These are phyloP conservation scores for Meriones unguiculatus DNA, from an alignment of 2,113 vertebrate genomes.

Conservation along the genomic window DNA sequence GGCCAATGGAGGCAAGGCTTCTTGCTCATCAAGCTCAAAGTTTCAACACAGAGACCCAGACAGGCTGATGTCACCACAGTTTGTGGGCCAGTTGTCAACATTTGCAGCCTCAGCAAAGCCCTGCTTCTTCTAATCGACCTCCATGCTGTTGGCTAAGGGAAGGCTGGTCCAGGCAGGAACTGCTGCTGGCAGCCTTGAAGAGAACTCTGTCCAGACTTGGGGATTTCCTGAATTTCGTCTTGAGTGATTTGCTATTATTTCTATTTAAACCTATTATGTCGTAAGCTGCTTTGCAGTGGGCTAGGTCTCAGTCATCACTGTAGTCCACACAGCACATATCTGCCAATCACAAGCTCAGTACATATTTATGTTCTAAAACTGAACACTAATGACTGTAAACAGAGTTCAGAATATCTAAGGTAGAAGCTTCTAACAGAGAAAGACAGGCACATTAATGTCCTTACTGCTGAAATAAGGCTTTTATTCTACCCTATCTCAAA, in stretches of 20 bases:
- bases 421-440: not conserved
- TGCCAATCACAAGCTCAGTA: not conserved
- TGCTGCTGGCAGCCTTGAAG: not conserved
- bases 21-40: not conserved
- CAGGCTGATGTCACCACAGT: not conserved
- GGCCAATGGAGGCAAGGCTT: not conserved
- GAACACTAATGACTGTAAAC: not conserved
- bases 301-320: not conserved
- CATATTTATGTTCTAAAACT: not conserved
- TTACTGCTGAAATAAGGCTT: not conserved
- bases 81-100: not conserved
- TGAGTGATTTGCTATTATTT: not conserved
- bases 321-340: not conserved
- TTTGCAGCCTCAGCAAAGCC: not conserved
- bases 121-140: not conserved
- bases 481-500: not conserved
- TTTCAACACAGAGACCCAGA: not conserved
- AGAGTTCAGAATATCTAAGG: not conserved
- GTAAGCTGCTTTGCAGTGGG: not conserved
- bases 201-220: not conserved
- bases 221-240: slow-evolving; percentile 5
- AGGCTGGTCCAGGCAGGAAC: not conserved
- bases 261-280: not conserved
- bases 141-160: not conserved
- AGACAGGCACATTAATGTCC: not conserved